These are phyloP conservation scores for Malurus leucopterus DNA, from an alignment of 2,797 vertebrate species.

Conservation along the genomic window DNA sequence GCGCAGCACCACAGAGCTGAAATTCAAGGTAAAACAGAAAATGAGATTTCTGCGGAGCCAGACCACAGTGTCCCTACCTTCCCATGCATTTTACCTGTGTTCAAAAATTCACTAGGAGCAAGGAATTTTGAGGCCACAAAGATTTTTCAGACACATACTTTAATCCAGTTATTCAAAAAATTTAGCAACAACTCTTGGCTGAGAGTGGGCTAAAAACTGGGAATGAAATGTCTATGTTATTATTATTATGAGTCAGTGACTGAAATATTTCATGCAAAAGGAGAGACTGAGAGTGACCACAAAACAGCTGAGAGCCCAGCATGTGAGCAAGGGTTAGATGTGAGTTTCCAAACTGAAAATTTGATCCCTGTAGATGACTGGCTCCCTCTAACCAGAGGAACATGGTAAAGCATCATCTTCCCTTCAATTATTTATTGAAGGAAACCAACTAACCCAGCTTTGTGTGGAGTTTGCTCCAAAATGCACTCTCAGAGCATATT, in stretches of 20 bases:
- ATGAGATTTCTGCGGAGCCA: background rate
- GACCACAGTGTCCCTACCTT: background rate
- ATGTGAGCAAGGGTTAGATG: background rate
- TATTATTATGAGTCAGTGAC: background rate
- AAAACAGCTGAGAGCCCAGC: background rate
- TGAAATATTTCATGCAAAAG: background rate
- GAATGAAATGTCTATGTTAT: background rate
- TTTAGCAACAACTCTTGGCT: background rate
- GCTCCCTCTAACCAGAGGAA: background rate
- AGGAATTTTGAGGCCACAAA: background rate
- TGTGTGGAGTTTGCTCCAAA: background rate
- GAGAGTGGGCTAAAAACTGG: background rate
- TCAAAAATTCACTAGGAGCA: background rate
- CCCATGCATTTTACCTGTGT: fast-evolving
- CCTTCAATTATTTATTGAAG: background rate
- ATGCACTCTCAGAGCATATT: fast-evolving
- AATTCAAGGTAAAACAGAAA: background rate
- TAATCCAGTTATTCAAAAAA: background rate
- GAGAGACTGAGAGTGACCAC: fast-evolving
- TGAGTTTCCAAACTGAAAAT: background rate
- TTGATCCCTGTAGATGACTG: background rate
- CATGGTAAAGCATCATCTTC: background rate
- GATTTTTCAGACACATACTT: background rate
- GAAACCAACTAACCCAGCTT: background rate
- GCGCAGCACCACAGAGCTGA: background rate